A percentile compares a stretch with the other conserved stretches of the same genome.
Evolutionary conservation across 2,888 invertebrate species (phyloP).

Genomic region (Nomada ruficornis): DNA sequence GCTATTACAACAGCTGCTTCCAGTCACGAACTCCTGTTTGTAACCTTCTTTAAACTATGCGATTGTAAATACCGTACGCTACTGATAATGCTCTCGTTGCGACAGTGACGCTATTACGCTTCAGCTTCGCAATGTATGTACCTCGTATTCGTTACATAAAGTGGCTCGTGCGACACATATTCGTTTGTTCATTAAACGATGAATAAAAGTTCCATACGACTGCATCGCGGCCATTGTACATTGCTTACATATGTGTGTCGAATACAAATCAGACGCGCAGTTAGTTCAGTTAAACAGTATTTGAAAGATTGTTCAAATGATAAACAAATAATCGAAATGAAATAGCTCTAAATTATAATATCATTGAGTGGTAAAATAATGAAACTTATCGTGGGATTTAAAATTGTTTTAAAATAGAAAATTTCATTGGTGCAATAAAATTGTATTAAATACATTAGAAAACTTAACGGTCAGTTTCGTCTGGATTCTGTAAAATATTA

Average conservation of each 20-base stretch:
- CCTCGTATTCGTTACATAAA: conserved; percentile 37
- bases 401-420: no score
- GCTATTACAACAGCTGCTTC: conserved; percentile 60
- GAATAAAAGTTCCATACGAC: conserved; percentile 1
- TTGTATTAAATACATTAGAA: no score
- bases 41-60: conserved; percentile 51
- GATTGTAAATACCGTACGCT: conserved; percentile 20
- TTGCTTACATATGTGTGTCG: background rate
- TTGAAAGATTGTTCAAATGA: no score
- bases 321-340: no score
- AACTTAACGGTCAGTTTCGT: no score
- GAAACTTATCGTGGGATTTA: no score
- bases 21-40: conserved; percentile 45
- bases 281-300: no score
- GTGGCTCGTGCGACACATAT: conserved; percentile 28
- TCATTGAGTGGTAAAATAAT: no score
- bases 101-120: conserved; percentile 18
- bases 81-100: conserved; percentile 39
- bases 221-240: background rate
- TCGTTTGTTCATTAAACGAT: conserved; percentile 39
- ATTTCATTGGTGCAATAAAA: no score
- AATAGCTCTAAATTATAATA: no score
- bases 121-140: conserved; percentile 32
- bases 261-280: no score
- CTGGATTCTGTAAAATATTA: no score